Base-by-base conservation (phyloP, 2,113 vertebrate species). In the Lonchura striata region DNA sequence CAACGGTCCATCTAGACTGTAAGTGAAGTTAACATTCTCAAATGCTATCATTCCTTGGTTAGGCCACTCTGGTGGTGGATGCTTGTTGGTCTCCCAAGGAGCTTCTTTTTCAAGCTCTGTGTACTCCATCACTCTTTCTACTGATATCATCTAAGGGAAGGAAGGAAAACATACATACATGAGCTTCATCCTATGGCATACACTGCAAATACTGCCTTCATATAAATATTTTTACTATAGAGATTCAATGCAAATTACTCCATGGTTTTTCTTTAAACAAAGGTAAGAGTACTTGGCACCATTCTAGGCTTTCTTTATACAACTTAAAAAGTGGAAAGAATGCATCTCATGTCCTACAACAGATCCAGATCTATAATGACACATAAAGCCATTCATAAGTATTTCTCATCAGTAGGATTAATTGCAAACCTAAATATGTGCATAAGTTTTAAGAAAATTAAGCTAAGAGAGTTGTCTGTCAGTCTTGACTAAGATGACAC, bases 41-140 rank as follows among this genome's bases (percentile, higher is more conserved):
- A 99, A 99, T 44, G 97, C 94, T 82, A 99, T 98, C 95, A 97
- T 96, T 68, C 99, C 99, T 52, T 98, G 97, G 6, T 83, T 98
- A 39, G 99, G 99, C 99, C 99, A 99, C 21, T 98, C 97, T 0
- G 88, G 96, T 2, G 98, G 98, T 8, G 98, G 99, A 18, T 82
- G 98, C 63, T 97, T 99, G 81, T 92, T 91, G 12, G 97, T 98
- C 80, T 99, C 98, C 99, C 99, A 99, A 8, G 98, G 96, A 8
- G 99, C 99, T 96, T 99, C 99, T 74, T 98, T 99, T 92, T 99
- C 99, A 74, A 99, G 98, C 64, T 99, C 97, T 27, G 99, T 98
- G 82, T 99, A 99, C 59, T 99, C 99, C 54, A 99, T 97, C 78
- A 99, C 99, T 95, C 99, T 97, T 97, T 99, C 99, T 61, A 99